phyloP scores from a whole-genome alignment of 2,797 vertebrate genomes.

The Lithobates sylvaticus region DNA sequence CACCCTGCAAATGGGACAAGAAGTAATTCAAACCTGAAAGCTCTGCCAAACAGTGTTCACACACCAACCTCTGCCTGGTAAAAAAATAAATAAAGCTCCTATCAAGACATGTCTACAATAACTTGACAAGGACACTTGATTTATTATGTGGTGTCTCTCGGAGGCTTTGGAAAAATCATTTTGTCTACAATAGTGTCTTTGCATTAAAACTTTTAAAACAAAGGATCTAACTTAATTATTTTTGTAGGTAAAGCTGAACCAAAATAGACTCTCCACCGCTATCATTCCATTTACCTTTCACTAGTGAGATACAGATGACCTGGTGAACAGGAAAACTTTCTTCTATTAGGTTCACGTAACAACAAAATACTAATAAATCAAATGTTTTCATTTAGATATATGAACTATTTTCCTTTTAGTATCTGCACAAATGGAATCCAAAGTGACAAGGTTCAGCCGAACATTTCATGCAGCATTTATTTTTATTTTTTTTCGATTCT shows the following conservation, averaged over 20 bases:
- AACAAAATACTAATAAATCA: background rate
- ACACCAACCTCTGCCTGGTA: conserved; percentile 70
- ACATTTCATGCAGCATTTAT: background rate
- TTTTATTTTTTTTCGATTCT: background rate
- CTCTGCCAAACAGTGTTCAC: conserved; percentile 73
- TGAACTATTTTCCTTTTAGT: background rate
- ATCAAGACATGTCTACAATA: conserved; percentile 67
- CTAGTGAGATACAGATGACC: background rate
- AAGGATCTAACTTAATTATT: conserved; percentile 89
- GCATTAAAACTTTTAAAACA: conserved; percentile 83
- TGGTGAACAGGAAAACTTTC: conserved; percentile 9
- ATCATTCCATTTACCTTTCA: conserved; percentile 83
- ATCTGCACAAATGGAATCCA: background rate
- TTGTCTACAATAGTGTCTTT: conserved; percentile 80
- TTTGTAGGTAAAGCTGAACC: conserved; percentile 93
- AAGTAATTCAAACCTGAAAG: conserved; percentile 71
- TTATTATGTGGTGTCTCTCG: conserved; percentile 78
- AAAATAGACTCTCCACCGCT: conserved; percentile 84
- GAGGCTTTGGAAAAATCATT: conserved; percentile 67
- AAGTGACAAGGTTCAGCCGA: background rate
- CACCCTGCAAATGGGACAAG: conserved; percentile 77
- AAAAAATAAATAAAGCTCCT: conserved; percentile 60
- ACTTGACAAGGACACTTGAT: conserved; percentile 74
- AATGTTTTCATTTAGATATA: background rate
- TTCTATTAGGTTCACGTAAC: background rate